A percentile compares a stretch with the other conserved stretches of the same genome.
Evolutionary conservation across 2,888 invertebrate genomes (phyloP).

Genomic region (Myopa testacea): DNA sequence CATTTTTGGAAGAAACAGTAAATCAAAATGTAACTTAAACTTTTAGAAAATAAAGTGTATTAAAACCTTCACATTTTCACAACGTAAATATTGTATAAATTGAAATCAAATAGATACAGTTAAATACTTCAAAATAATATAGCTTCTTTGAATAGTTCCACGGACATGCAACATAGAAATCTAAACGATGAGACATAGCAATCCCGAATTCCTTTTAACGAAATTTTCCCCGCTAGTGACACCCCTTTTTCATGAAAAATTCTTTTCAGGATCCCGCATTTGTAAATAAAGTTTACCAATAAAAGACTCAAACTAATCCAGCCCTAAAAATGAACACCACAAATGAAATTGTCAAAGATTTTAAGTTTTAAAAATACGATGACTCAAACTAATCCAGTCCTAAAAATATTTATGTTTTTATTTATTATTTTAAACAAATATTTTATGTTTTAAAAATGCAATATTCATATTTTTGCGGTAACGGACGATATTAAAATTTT

Average conservation of each 20-base stretch:
- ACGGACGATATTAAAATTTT: too few relatives aligned
- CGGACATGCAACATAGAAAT: slow-evolving; percentile 33
- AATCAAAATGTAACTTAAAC: slow-evolving; percentile 60
- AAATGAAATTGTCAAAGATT: too few relatives aligned
- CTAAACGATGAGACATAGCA: slow-evolving; percentile 21
- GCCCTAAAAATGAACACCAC: too few relatives aligned
- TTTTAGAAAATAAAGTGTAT: slow-evolving; percentile 15
- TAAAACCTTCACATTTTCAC: not conserved
- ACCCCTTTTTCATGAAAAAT: not conserved
- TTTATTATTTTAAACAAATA: too few relatives aligned
- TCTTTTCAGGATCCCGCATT: not conserved
- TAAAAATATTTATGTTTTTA: too few relatives aligned
- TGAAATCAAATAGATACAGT: not conserved
- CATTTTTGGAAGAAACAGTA: slow-evolving; percentile 56
- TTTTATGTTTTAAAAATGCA: too few relatives aligned
- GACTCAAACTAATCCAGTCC: too few relatives aligned
- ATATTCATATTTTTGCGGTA: too few relatives aligned
- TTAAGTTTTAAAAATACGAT: too few relatives aligned
- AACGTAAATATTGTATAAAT: slow-evolving; percentile 14
- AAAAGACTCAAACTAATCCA: too few relatives aligned
- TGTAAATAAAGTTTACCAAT: too few relatives aligned
- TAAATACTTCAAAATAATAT: slow-evolving; percentile 19
- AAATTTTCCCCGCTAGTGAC: too few relatives aligned
- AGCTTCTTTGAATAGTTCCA: slow-evolving; percentile 12
- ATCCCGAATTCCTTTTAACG: not conserved